phyloP scores from a whole-genome alignment of 2,888 invertebrate species.

The Globia sparganii region DNA sequence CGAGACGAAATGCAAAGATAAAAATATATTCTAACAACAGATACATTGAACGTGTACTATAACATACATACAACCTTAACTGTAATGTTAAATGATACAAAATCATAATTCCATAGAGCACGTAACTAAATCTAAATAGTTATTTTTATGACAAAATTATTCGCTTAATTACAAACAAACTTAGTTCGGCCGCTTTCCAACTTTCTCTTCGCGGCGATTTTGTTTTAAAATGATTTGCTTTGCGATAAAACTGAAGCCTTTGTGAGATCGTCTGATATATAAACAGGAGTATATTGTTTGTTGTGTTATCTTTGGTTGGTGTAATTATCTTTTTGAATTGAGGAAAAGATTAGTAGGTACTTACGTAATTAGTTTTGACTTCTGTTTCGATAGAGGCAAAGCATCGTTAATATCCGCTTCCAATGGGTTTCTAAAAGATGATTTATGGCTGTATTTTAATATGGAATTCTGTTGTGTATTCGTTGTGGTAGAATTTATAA shows the following conservation, averaged over 20 bases:
- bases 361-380: conserved; percentile 19
- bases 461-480: not conserved
- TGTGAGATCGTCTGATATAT: conserved; percentile 39
- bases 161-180: conserved; percentile 68
- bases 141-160: conserved; percentile 68
- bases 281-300: conserved; percentile 15
- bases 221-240: conserved; percentile 63
- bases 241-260: conserved; percentile 54
- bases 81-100: conserved; percentile 17
- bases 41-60: not conserved
- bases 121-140: conserved; percentile 62
- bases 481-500: not conserved
- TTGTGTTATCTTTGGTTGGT: conserved; percentile 1
- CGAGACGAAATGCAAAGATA: not conserved
- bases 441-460: not conserved
- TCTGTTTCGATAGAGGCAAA: not conserved
- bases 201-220: conserved; percentile 64
- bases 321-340: conserved; percentile 5
- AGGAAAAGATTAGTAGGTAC: conserved; percentile 22
- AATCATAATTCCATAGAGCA: conserved; percentile 46
- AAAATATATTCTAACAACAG: not conserved
- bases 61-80: not conserved
- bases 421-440: not conserved
- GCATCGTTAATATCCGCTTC: not conserved
- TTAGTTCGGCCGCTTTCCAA: conserved; percentile 65